Base-by-base conservation (phyloP, 2,888 invertebrate genomes). In the Danaus chrysippus region DNA sequence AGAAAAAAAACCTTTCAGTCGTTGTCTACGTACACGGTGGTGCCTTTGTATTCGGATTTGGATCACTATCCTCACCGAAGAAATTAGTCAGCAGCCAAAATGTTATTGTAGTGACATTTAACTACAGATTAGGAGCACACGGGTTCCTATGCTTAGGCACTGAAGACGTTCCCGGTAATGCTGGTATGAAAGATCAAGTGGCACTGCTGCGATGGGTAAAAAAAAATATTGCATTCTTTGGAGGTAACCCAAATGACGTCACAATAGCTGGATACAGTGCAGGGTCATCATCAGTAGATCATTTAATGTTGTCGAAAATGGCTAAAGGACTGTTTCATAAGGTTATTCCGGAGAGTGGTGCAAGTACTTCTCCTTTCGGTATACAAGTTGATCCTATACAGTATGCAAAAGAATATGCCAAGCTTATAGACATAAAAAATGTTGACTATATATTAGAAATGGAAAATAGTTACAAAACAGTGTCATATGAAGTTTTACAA, bases 1-100 rank as follows among this genome's bases (percentile, higher is more conserved):
- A 65, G 13, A 61, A 69, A 44, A 67, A 62, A 0, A 67, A 68
- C 46, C 55, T 73, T 10, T 82, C 90, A 1, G 90, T 91, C 1
- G 67, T 88, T 42, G 82, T 90, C 11, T 74, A 77, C 55, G 73
- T 91, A 1, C 91, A 91, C 57, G 89, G 89, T 15, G 91, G 91
- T 3, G 85, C 76, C 2, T 89, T 79, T 64, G 75, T 82, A 69
- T 54, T 74, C 1, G 88, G 87, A 10, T 73, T 62, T 42, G 83
- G 84, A 0, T 73, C 73, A 15, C 69, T 74, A 0, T 44, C 74
- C 11, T 58, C 70, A 59, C 56, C 75, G 0, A 72, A 74, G 56
- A 74, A 76, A 60, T 62, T 84, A 12, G 72, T 76, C 0, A 62
- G 65, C 2, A 70, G 67, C 1, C 73, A 78, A 42, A 66, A 82